Percentiles rank a stretch among this genome's conserved stretches.
These are phyloP conservation scores for Leptinotarsa peninsularis DNA, from an alignment of 2,888 invertebrate genomes.

Conservation along the genomic window DNA sequence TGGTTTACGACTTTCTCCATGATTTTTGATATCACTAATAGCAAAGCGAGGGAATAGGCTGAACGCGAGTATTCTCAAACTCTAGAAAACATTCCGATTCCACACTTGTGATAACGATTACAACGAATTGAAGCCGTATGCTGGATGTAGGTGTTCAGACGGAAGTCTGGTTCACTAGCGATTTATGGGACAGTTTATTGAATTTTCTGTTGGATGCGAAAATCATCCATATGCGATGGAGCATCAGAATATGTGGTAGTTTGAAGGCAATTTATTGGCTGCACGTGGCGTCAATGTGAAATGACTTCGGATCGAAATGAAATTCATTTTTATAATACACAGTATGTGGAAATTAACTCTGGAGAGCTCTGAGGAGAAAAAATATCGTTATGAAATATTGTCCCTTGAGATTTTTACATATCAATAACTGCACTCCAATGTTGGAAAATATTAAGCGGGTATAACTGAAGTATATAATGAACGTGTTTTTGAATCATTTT, in stretches of 20 bases:
- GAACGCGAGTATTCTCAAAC: background rate
- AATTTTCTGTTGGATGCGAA: background rate
- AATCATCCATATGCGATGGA: background rate
- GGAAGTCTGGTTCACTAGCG: conserved; percentile 10
- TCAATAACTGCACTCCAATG: too few relatives aligned
- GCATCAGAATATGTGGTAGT: background rate
- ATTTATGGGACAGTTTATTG: conserved; percentile 10
- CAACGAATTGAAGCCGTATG: conserved; percentile 7
- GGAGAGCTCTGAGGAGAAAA: background rate
- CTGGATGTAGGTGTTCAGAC: conserved; percentile 1
- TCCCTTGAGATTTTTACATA: too few relatives aligned
- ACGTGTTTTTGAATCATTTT: too few relatives aligned
- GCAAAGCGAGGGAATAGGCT: too few relatives aligned
- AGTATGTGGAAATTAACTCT: background rate
- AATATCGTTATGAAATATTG: too few relatives aligned
- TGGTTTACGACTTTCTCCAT: too few relatives aligned
- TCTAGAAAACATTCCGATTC: background rate
- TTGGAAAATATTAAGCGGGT: too few relatives aligned
- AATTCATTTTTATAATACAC: background rate
- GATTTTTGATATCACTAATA: too few relatives aligned
- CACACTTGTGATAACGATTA: conserved; percentile 5
- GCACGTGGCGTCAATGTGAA: background rate
- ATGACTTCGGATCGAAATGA: background rate
- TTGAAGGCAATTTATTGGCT: background rate
- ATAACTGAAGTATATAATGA: too few relatives aligned